Percentiles rank a stretch among this genome's conserved stretches.
These are phyloP conservation scores for Mesorhabditis belari DNA, from an alignment of 2,888 invertebrate species.

Conservation along the genomic window DNA sequence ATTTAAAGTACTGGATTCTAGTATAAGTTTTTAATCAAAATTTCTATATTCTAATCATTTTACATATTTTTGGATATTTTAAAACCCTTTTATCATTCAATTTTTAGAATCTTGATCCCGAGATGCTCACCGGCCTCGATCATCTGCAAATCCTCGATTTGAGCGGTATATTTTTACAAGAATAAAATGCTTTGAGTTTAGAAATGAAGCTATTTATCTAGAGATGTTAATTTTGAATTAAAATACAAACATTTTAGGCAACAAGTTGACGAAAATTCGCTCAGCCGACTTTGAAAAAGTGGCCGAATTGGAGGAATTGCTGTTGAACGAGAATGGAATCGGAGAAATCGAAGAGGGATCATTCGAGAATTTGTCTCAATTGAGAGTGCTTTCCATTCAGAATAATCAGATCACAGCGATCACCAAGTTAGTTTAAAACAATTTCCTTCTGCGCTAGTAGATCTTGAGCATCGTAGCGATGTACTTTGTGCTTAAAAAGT, in stretches of 20 bases:
- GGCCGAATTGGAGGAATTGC: conserved; percentile 46
- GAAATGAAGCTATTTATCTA: background rate
- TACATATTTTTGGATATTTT: conserved; percentile 19
- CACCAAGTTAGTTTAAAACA: conserved; percentile 16
- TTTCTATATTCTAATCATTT: background rate
- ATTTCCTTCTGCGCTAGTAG: too few species aligned
- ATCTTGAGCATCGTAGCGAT: too few species aligned
- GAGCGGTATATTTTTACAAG: conserved; percentile 2
- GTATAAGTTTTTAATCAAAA: too few species aligned
- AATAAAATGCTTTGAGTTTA: background rate
- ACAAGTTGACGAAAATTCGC: conserved; percentile 53
- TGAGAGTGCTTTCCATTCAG: conserved; percentile 52
- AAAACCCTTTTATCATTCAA: conserved; percentile 29
- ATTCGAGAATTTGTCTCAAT: conserved; percentile 26
- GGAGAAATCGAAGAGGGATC: conserved; percentile 29
- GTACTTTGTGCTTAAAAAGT: too few species aligned
- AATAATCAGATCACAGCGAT: conserved; percentile 52
- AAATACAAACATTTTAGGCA: conserved; percentile 54
- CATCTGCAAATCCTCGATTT: conserved; percentile 38
- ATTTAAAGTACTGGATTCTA: too few species aligned
- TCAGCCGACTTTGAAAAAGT: conserved; percentile 51
- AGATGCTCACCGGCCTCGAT: conserved; percentile 25
- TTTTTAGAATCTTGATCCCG: background rate
- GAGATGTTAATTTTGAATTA: conserved; percentile 24
- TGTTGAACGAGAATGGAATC: conserved; percentile 28